phyloP scores from a whole-genome alignment of 2,113 vertebrate species.

The Leptodactylus fuscus region DNA sequence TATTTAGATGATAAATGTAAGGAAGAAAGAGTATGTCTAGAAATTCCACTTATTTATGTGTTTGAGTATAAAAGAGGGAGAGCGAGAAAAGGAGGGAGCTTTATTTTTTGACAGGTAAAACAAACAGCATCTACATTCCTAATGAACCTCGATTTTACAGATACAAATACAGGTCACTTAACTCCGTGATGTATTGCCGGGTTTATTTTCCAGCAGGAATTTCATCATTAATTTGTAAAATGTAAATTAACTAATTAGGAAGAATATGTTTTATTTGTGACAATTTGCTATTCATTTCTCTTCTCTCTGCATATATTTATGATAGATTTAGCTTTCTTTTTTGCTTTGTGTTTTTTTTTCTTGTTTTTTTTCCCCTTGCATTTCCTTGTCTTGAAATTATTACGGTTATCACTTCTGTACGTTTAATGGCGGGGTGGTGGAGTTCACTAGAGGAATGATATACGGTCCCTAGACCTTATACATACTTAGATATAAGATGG shows the following conservation, averaged over 20 bases:
- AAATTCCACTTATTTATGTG: constrained; percentile 70
- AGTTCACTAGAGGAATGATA: too few relatives aligned
- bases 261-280: constrained; percentile 76
- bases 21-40: constrained; percentile 77
- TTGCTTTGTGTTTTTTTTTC: background rate
- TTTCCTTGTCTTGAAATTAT: background rate
- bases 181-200: constrained; percentile 71
- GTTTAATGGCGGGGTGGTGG: background rate
- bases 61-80: constrained; percentile 66
- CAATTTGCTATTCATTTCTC: constrained; percentile 73
- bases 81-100: constrained; percentile 76
- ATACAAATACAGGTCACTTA: constrained; percentile 84
- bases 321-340: constrained; percentile 9
- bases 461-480: too few relatives aligned
- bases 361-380: background rate
- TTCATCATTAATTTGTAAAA: constrained; percentile 81
- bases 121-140: constrained; percentile 86
- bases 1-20: constrained; percentile 98
- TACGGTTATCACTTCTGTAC: background rate
- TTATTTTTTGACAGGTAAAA: constrained; percentile 84
- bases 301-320: constrained; percentile 69
- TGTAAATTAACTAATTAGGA: constrained; percentile 86
- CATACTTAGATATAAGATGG: too few relatives aligned
- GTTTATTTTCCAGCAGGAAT: constrained; percentile 77
- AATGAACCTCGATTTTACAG: constrained; percentile 86